Conservation (phyloP, 2,888 invertebrate genomes). For the Xylocampa areola region DNA sequence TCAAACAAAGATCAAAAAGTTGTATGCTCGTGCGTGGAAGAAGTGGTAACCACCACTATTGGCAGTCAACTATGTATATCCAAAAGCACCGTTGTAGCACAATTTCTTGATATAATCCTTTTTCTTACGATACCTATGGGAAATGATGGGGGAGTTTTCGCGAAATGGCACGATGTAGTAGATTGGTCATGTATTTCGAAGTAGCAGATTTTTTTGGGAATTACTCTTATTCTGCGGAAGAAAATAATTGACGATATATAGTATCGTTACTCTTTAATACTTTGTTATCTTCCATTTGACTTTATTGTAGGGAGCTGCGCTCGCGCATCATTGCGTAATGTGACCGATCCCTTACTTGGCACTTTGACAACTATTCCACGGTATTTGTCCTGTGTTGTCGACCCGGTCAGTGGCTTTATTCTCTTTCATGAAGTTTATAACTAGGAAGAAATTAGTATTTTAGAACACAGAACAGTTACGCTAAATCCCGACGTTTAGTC, state of each 20-base stretch:
- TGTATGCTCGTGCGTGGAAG: neutral
- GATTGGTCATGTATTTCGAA: slow-evolving; percentile 33
- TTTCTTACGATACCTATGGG: slow-evolving; percentile 9
- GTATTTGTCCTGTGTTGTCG: slow-evolving; percentile 79
- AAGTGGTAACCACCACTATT: slow-evolving; percentile 16
- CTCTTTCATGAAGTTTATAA: slow-evolving; percentile 51
- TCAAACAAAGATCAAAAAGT: neutral
- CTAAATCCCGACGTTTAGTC: slow-evolving; percentile 22
- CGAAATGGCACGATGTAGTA: slow-evolving; percentile 4
- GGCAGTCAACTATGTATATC: neutral
- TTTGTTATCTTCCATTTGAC: slow-evolving; percentile 36
- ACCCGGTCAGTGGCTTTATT: slow-evolving; percentile 76
- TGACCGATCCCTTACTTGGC: slow-evolving; percentile 72
- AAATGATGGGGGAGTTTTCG: slow-evolving; percentile 2
- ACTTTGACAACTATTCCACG: slow-evolving; percentile 83
- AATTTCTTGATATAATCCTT: neutral
- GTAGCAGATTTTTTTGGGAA: neutral
- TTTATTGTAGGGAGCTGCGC: slow-evolving; percentile 32
- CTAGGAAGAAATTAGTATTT: slow-evolving; percentile 54
- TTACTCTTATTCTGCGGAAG: neutral
- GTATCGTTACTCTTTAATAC: neutral
- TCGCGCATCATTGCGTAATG: slow-evolving; percentile 51
- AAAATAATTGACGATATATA: slow-evolving; percentile 6
- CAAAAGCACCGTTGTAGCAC: neutral
- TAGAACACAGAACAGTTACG: slow-evolving; percentile 28